Base-by-base conservation (phyloP, 1,140 invertebrate species). In the Bombus pyrosoma region DNA sequence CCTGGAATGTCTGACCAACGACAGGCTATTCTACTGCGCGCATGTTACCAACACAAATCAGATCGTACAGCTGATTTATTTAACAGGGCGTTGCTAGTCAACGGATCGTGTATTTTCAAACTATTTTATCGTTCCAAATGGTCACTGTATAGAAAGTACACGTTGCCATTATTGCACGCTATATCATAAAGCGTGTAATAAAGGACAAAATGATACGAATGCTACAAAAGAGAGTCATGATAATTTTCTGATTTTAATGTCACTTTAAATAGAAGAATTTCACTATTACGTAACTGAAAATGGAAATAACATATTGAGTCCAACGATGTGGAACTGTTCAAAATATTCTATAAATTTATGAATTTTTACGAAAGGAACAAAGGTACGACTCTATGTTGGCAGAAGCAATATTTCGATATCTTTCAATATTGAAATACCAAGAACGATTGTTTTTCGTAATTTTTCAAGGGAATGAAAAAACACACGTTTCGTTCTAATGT, bases 51-150 rank as follows among this genome's bases (percentile, higher is more conserved):
- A 13, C 34, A 3, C 57, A 22, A 77, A 77, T 77, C 75, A 62
- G 75, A 77, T 77, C 34, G 57, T 62, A 62, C 53, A n/a, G 57
- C 34, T 77, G 75, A 77, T 77, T 77, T 77, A 77, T 62, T 77
- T 41, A 34, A 53, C 47, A 53, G 47, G 47, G 47, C 47, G 47
- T 53, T 53, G 8, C 18, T 53, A 53, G 18, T 22, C 18, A 22
- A 53, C 47, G 47, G 18, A 53, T 53, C 62, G 25, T 68, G 59
- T 32, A 47, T 68, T 79, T 47, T 68, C 62, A 15, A 22, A 64
- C 13, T 59, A 9, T 41, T 64, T 37, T n/a, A 43, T 39, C 37
- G 76, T 64, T 22, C 15, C n/a, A 32, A 15, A 32, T 66, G 15
- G 12, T 62, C 28, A 13, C 12, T n/a, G n/a, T n/a, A n/a, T n/a